Percentiles rank a stretch among this genome's conserved stretches.
phyloP scores from a whole-genome alignment of 2,888 invertebrate species.

The Venusia cambrica region DNA sequence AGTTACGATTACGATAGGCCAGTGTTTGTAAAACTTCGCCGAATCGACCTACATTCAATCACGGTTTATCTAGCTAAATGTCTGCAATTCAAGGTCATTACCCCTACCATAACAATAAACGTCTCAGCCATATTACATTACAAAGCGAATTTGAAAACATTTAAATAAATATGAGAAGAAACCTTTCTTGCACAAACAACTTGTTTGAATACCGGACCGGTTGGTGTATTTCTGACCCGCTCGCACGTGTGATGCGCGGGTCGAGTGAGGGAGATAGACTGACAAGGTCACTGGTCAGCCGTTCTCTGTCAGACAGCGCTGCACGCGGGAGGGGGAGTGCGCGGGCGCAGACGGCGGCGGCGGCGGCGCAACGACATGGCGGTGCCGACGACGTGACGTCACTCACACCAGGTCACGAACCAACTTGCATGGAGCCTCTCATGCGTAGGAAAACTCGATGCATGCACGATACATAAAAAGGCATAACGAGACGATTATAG shows the following conservation, averaged over 20 bases:
- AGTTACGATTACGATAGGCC: constrained; percentile 2
- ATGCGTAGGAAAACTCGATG: constrained; percentile 71
- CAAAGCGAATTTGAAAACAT: constrained; percentile 71
- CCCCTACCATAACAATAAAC: constrained; percentile 58
- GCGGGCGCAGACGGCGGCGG: constrained; percentile 72
- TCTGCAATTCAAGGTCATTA: constrained; percentile 64
- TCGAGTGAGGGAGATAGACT: constrained; percentile 53
- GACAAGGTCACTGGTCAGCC: constrained; percentile 79
- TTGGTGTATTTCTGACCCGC: constrained; percentile 44
- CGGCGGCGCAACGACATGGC: constrained; percentile 69
- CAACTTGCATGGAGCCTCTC: constrained; percentile 59
- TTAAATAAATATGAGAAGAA: constrained; percentile 71
- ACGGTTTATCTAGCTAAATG: constrained; percentile 45
- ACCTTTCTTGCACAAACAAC: constrained; percentile 71
- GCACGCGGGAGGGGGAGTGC: constrained; percentile 57
- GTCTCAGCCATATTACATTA: constrained; percentile 55
- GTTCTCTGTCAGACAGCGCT: constrained; percentile 71
- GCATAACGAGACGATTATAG: constrained; percentile 46
- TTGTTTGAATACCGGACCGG: constrained; percentile 64
- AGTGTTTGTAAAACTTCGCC: constrained; percentile 14
- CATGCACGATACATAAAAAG: constrained; percentile 53
- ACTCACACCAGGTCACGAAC: constrained; percentile 54
- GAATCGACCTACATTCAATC: constrained; percentile 45
- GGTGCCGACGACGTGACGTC: constrained; percentile 67
- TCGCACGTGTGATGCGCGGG: constrained; percentile 39